Evolutionary conservation across 2,797 vertebrate species (phyloP), one percentile per base, ranked within the genome.

Genomic region (Aplochiton taeniatus): DNA sequence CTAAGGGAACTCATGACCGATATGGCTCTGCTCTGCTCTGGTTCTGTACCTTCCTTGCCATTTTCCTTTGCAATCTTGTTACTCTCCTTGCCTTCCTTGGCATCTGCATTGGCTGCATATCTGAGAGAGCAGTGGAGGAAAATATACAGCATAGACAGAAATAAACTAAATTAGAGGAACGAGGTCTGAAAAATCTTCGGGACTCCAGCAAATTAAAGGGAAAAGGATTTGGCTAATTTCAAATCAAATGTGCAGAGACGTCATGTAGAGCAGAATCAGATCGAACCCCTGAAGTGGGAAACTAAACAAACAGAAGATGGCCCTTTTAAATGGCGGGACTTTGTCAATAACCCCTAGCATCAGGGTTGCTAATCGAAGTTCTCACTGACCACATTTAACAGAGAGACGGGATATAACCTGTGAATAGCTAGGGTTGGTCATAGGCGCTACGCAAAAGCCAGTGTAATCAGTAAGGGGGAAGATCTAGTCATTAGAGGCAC

Each of bases 1-100:
- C 98, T 99, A 44, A 99, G 93, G 18, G 94, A 95, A 83, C 97
- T 98, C 91, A 95, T 90, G 63, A 91, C 94, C 0, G 96, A 98
- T 74, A 91, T 78, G 0, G 96, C 92, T 67, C 96, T 90, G 81
- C 52, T 86, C 77, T 91, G 94, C 59, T 96, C 95, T 4, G 72
- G 61, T 67, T 95, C 95, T 67, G 92, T 94, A 53, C 79, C 88
- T 9, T 95, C 94, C 77, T 90, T 92, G 55, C 60, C 69, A 57
- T 75, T 66, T 42, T 91, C 87, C 64, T 75, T 92, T 41, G 69
- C 74, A 66, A 87, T 89, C 78, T 91, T 87, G 71, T 88, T 91
- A 77, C 78, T 81, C 58, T 92, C 91, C 68, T 90, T 91, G 42
- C 75, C 66, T 51, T 92, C 91, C 78, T 90, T 93, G 16, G 75